Evolutionary conservation across 2,888 invertebrate species (phyloP).

Genomic region (Aphelenchoides bicaudatus): DNA sequence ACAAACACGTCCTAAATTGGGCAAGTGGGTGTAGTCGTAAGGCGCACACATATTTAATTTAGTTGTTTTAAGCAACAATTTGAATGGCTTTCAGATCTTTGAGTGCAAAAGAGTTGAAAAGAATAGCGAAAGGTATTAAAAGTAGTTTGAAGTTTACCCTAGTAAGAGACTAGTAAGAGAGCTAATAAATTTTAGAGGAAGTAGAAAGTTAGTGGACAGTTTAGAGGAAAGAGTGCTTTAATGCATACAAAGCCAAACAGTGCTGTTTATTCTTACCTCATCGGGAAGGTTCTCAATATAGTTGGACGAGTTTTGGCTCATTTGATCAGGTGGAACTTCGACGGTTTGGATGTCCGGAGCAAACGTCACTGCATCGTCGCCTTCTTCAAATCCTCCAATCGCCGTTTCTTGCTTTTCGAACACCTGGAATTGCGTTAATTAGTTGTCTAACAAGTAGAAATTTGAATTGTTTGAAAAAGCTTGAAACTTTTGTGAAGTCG

Average conservation of each 20-base stretch:
- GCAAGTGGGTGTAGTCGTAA: no score
- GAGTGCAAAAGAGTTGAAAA: no score
- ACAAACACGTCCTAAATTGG: no score
- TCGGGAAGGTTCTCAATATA: constrained; percentile 41
- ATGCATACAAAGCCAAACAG: neutral
- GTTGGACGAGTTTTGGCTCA: constrained; percentile 54
- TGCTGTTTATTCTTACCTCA: constrained; percentile 8
- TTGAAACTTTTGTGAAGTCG: constrained; percentile 5
- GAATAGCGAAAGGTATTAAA: no score
- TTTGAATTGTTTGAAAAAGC: neutral
- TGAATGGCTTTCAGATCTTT: no score
- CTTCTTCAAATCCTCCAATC: constrained; percentile 48
- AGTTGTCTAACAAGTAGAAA: constrained; percentile 14
- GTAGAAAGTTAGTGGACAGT: no score
- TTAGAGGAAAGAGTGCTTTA: no score
- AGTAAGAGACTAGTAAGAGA: no score
- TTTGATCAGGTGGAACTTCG: constrained; percentile 59
- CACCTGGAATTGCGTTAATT: constrained; percentile 27
- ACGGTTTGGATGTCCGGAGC: constrained; percentile 60
- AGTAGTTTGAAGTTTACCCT: no score
- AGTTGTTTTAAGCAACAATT: no score
- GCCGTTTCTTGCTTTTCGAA: constrained; percentile 54
- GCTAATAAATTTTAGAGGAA: no score
- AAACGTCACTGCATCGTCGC: constrained; percentile 57
- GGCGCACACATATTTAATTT: no score